phyloP scores from a whole-genome alignment of 2,888 invertebrate genomes.

The Epinotia brunnichana region DNA sequence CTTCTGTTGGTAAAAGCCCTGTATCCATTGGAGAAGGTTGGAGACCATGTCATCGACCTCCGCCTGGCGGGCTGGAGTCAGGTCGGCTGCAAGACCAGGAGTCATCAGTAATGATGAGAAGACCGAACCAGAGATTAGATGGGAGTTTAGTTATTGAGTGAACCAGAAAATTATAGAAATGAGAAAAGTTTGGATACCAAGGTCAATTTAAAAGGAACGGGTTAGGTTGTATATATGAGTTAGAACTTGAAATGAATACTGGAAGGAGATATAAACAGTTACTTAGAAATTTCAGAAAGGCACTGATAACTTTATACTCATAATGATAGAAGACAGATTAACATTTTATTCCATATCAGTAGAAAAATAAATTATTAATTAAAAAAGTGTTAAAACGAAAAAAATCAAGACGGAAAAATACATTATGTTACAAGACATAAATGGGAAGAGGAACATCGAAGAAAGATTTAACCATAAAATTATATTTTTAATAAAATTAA shows the following conservation, averaged over 20 bases:
- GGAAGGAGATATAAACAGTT: not conserved
- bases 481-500: not conserved
- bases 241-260: not conserved
- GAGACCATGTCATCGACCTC: slow-evolving; percentile 89
- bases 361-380: no score
- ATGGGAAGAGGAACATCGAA: not conserved
- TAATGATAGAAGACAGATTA: not conserved
- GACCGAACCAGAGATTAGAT: slow-evolving; percentile 20
- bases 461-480: not conserved
- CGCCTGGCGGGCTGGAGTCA: slow-evolving; percentile 74
- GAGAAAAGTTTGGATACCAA: not conserved
- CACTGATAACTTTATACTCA: not conserved
- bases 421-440: not conserved
- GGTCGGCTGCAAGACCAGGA: slow-evolving; percentile 75
- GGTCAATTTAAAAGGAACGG: slow-evolving; percentile 5
- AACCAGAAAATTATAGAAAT: slow-evolving; percentile 18
- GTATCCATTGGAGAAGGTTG: slow-evolving; percentile 90
- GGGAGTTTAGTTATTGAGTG: slow-evolving; percentile 30
- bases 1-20: slow-evolving; percentile 86
- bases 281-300: not conserved
- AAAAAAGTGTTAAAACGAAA: not conserved
- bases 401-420: not conserved
- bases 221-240: not conserved
- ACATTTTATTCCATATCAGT: not conserved
- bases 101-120: slow-evolving; percentile 56